Percentiles rank a stretch among this genome's conserved stretches.
These are phyloP conservation scores for Carduelis carduelis DNA, from an alignment of 2,797 vertebrate genomes.

Conservation along the genomic window DNA sequence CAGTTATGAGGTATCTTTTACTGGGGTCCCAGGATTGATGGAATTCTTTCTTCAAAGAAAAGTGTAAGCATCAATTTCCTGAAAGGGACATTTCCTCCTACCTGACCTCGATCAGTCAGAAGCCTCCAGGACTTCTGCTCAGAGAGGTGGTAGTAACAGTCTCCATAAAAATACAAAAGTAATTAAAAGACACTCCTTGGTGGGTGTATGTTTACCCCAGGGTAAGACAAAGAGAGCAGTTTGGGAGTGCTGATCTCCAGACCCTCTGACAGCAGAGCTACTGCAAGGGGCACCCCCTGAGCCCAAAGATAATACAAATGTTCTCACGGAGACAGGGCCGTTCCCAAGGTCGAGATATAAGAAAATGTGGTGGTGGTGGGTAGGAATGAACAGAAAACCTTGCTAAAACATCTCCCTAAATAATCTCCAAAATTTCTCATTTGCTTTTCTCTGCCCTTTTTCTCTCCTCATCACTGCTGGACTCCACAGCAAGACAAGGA, in stretches of 20 bases:
- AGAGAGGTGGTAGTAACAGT: not conserved
- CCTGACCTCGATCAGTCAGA: no score
- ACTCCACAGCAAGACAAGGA: not conserved
- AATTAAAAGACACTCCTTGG: not conserved
- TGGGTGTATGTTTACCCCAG: not conserved
- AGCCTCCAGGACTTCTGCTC: not conserved
- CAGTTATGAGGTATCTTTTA: not conserved
- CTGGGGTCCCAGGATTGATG: not conserved
- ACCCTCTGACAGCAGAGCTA: not conserved
- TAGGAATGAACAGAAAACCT: not conserved
- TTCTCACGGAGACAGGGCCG: not conserved
- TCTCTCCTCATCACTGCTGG: not conserved
- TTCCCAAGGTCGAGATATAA: not conserved
- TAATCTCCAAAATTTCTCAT: not conserved
- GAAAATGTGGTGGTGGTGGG: not conserved
- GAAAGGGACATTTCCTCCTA: not conserved
- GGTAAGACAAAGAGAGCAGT: not conserved
- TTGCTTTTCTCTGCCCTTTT: accelerated
- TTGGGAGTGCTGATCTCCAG: accelerated
- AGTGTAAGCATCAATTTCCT: not conserved
- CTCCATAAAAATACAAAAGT: not conserved
- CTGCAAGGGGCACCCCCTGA: not conserved
- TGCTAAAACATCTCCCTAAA: not conserved
- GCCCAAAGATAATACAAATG: not conserved
- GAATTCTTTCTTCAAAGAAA: not conserved